A percentile compares a stretch with the other conserved stretches of the same genome.
These are phyloP conservation scores for Catostylus mosaicus DNA, from an alignment of 30 jellyfish, hydroid and myxozoan species.

Conservation along the genomic window DNA sequence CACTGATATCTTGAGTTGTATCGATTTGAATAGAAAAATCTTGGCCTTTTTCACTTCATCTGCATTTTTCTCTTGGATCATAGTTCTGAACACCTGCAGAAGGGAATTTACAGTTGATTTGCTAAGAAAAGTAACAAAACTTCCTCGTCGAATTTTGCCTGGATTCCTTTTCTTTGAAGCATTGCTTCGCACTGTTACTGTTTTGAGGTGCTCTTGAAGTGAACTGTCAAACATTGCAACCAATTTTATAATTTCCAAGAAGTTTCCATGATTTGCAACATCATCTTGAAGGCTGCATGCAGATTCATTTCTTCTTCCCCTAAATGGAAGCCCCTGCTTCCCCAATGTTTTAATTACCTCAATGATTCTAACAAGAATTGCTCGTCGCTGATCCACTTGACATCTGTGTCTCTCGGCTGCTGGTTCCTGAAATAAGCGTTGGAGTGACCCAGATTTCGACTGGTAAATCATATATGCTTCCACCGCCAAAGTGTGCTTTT, in stretches of 20 bases:
- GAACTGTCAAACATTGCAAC: slow-evolving; percentile 15
- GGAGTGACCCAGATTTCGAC: slow-evolving; percentile 48
- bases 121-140: slow-evolving; percentile 33
- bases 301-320: slow-evolving; percentile 42
- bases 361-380: no score
- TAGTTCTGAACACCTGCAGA: no score
- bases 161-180: no score
- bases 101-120: background rate
- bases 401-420: no score
- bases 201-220: slow-evolving; percentile 19
- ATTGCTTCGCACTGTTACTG: no score
- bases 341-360: slow-evolving; percentile 27
- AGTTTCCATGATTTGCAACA: slow-evolving; percentile 25
- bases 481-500: slow-evolving; percentile 42
- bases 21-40: no score
- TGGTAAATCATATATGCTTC: slow-evolving; percentile 46
- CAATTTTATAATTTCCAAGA: slow-evolving; percentile 19
- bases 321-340: slow-evolving; percentile 29
- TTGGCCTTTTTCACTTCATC: no score
- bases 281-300: slow-evolving; percentile 24
- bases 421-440: slow-evolving; percentile 11
- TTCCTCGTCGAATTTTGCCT: no score
- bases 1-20: no score
- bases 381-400: no score
- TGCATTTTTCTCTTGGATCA: no score